phyloP scores from a whole-genome alignment of 2,888 invertebrate species.

The Microplitis manilae region DNA sequence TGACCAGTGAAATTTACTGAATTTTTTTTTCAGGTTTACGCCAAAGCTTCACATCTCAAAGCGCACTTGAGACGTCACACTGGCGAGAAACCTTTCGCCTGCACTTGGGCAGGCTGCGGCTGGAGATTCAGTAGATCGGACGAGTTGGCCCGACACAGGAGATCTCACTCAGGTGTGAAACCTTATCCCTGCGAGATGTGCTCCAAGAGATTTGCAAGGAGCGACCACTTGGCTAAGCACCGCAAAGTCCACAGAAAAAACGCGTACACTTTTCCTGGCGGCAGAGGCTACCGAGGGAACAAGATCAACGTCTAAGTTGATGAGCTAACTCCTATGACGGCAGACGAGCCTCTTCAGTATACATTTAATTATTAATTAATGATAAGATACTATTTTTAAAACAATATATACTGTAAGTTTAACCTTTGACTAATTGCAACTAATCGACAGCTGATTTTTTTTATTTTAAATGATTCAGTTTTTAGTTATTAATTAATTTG shows the following conservation, averaged over 20 bases:
- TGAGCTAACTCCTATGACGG: background rate
- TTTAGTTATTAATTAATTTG: background rate
- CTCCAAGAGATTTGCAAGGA: constrained; percentile 90
- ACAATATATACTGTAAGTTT: background rate
- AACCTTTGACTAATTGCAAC: background rate
- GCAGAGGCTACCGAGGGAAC: constrained; percentile 60
- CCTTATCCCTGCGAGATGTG: constrained; percentile 93
- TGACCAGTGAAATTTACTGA: background rate
- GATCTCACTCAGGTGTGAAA: constrained; percentile 96
- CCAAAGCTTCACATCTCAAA: constrained; percentile 91
- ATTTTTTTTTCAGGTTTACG: constrained; percentile 79
- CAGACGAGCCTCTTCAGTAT: background rate
- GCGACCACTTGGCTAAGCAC: constrained; percentile 95
- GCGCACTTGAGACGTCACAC: constrained; percentile 89
- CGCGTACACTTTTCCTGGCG: constrained; percentile 62
- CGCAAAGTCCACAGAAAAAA: constrained; percentile 85
- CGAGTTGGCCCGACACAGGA: constrained; percentile 91
- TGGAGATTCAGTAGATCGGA: constrained; percentile 97
- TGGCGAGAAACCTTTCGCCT: constrained; percentile 84
- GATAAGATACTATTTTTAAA: background rate
- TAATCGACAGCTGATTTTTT: background rate
- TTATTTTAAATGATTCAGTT: background rate
- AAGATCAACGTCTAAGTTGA: constrained; percentile 60
- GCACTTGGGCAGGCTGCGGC: constrained; percentile 85
- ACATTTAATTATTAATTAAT: background rate